Base-by-base conservation (phyloP, 2,888 invertebrate genomes). In the Lucinisca nassula region DNA sequence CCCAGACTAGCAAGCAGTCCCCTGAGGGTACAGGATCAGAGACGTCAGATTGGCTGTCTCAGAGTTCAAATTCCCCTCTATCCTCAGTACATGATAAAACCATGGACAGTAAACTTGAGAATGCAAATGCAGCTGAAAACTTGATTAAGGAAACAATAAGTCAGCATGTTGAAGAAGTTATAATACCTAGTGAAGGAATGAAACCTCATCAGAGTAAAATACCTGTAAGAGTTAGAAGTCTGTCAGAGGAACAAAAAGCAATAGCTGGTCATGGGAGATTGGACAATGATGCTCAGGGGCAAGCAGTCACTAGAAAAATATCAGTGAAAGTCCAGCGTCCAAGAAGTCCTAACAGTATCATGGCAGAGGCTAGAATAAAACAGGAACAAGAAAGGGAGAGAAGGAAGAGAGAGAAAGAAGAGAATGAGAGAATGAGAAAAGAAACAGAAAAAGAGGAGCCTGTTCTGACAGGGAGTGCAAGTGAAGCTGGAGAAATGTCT, bases 61-160 rank as follows among this genome's bases (percentile, higher is more conserved):
- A 87, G 49, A 88, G 88, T 10, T 90, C 90, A 21, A 88, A 87
- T 55, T 88, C 88, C 14, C 88, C 90, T n/a, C 78, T 90, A 70
- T 88, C 88, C 72, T 88, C 88, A 38, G 55, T 78, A 37, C 80
- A 87, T 81, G 88, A 88, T 61, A 88, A 83, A 81, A 72, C 70
- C 35, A 67, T 49, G 61, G 90, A 83, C 67, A 82, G 51, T 35
- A 83, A 82, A 77, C 58, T 67, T 40, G 82, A 85, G 27, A 79
- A 85, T 30, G 38, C 76, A 17, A 82, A 84, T 14, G 91, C 89
- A 61, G 88, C 89, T 3, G 92, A 93, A 67, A 88, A 75, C 79
- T 79, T 93, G 40, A 80, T 93, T 70, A 87, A 90, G 61, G 89
- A 93, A 75, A 93, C 92, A 8, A 93, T 93, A 72, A 93, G 91